phyloP scores from a whole-genome alignment of 2,797 vertebrate genomes.

The Lithobates pipiens region DNA sequence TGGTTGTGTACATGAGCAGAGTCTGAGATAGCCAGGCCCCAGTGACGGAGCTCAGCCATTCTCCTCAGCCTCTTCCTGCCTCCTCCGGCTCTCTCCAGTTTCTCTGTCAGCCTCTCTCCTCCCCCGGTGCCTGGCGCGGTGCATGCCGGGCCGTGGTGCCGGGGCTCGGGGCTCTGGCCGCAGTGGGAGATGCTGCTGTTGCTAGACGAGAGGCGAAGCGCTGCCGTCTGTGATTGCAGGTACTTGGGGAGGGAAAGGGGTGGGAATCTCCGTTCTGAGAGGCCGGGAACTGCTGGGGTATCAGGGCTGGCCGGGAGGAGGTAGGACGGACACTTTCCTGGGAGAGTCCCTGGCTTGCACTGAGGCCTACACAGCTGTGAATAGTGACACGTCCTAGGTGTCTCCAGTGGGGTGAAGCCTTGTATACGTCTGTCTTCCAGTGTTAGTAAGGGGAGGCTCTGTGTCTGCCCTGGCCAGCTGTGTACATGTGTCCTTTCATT shows the following conservation, averaged over 20 bases:
- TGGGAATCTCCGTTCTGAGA: not conserved
- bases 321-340: not conserved
- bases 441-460: too few relatives aligned
- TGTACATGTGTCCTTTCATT: too few relatives aligned
- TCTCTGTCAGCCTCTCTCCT: conserved; percentile 24
- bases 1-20: too few relatives aligned
- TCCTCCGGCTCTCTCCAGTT: too few relatives aligned
- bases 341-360: conserved; percentile 24
- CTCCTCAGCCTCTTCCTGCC: not conserved
- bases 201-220: not conserved
- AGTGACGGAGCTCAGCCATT: not conserved
- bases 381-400: not conserved
- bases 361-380: conserved; percentile 20
- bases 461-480: too few relatives aligned
- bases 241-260: not conserved
- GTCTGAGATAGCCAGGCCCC: not conserved
- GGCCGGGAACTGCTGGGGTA: not conserved
- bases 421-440: too few relatives aligned
- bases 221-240: conserved; percentile 21
- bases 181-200: conserved; percentile 22
- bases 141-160: conserved; percentile 49
- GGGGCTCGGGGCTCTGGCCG: conserved; percentile 36
- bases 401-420: too few relatives aligned
- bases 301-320: not conserved
- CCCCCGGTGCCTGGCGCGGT: conserved; percentile 33